These are phyloP conservation scores for Montipora foliosa DNA, from an alignment of 64 coral and sea anemone genomes.

Conservation along the genomic window DNA sequence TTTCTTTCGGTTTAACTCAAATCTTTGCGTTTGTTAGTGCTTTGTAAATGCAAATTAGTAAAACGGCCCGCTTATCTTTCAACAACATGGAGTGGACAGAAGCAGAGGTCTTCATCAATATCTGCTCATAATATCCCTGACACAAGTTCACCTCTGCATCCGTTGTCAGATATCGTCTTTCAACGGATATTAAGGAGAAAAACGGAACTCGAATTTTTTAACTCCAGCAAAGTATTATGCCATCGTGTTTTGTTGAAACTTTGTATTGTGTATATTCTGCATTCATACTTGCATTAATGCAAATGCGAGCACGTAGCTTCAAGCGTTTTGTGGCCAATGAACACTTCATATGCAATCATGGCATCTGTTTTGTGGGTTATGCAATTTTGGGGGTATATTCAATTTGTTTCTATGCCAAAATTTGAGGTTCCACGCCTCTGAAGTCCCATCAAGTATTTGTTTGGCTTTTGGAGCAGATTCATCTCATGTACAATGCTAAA, in stretches of 20 bases:
- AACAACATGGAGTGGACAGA: neutral
- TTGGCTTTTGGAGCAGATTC: neutral
- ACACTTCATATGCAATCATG: neutral
- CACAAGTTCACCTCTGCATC: conserved; percentile 38
- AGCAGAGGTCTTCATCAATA: neutral
- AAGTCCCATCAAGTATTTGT: conserved; percentile 11
- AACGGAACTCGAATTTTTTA: neutral
- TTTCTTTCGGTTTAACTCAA: neutral
- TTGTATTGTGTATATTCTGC: neutral
- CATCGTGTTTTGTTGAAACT: neutral
- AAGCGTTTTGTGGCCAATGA: conserved; percentile 8
- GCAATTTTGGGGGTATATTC: neutral
- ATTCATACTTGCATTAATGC: conserved; percentile 18
- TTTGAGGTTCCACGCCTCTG: neutral
- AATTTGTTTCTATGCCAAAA: neutral
- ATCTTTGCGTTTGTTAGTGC: neutral
- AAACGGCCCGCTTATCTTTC: conserved; percentile 28
- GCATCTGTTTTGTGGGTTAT: conserved; percentile 25
- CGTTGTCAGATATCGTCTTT: conserved; percentile 21
- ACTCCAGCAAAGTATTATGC: neutral
- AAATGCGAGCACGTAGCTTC: conserved; percentile 31
- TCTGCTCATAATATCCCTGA: neutral
- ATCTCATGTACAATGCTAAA: conserved; percentile 32
- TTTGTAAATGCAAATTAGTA: conserved; percentile 27
- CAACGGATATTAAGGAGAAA: neutral